Base-by-base conservation (phyloP, 2,113 vertebrate species). In the Paramisgurnus dabryanus region DNA sequence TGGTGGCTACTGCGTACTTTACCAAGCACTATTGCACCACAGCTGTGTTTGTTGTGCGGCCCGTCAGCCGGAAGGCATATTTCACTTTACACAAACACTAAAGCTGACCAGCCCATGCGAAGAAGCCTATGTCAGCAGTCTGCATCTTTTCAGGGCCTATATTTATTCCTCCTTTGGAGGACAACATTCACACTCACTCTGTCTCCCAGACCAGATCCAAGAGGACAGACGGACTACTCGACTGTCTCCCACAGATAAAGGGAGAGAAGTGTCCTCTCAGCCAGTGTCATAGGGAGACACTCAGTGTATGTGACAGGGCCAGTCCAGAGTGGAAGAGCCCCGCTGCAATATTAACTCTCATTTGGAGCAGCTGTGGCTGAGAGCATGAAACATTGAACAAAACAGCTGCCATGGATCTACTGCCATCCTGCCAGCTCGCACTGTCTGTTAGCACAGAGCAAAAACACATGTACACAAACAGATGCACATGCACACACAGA, bases 301-400 rank as follows among this genome's bases (percentile, higher is more conserved):
- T 98, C 91, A 98, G 94, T 89, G 93, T 85, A 95, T 93, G 94
- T 95, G 97, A 98, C 97, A 96, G 91, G 93, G 90, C 94, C 92
- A 89, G 92, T 94, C 92, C 93, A 92, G 91, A 90, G 94, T 93
- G 93, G 90, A 93, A 93, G 88, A 90, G 91, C 91, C 93, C 93
- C 95, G 92, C 94, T 95, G 95, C 94, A 96, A 96, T 95, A 97
- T 97, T 95, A 96, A 96, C 95, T 95, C 92, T 97, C 94, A 95
- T 96, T 96, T 95, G 94, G 93, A 96, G 94, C 97, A 98, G 96
- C 96, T 98, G 96, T 96, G 95, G 91, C 95, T 95, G 90, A 94
- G 95, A 95, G 94, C 96, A 97, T 96, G 94, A 98, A 98, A 98
- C 95, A 98, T 96, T 98, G 96, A 98, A 95, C 94, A 95, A 90